Evolutionary conservation across 2,797 vertebrate species (phyloP).

Genomic region (Paguma larvata): DNA sequence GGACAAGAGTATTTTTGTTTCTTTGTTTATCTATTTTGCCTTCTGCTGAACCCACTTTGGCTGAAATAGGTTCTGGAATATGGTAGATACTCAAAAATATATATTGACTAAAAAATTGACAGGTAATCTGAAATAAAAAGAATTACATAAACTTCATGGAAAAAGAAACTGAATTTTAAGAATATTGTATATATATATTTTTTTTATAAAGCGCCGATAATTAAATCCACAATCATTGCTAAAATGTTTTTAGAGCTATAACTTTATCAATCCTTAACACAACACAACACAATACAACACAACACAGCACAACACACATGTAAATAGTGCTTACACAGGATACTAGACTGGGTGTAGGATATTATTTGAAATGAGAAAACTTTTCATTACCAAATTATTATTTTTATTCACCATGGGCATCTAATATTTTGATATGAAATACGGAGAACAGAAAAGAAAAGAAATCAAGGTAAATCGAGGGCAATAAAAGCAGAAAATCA

Average conservation of each 20-base stretch:
- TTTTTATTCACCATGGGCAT: neutral
- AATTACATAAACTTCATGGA: neutral
- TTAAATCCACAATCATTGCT: neutral
- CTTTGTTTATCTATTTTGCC: neutral
- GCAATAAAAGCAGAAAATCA: neutral
- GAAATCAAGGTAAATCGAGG: neutral
- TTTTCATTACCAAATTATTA: neutral
- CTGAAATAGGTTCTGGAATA: neutral
- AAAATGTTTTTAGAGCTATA: neutral
- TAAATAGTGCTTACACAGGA: neutral
- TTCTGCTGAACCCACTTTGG: neutral
- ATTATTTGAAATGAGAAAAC: neutral
- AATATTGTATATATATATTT: neutral
- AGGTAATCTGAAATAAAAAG: neutral
- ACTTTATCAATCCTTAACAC: neutral
- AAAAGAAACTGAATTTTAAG: neutral
- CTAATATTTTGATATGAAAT: constrained; percentile 1
- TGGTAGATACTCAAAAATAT: neutral
- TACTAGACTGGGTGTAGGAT: neutral
- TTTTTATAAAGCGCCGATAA: neutral
- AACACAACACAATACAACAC: too few relatives aligned
- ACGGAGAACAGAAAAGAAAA: neutral
- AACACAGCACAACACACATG: neutral
- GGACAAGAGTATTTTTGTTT: neutral
- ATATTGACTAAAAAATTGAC: neutral